Evolutionary conservation across 2,888 invertebrate genomes (phyloP).

Genomic region (Chorisops tibialis): DNA sequence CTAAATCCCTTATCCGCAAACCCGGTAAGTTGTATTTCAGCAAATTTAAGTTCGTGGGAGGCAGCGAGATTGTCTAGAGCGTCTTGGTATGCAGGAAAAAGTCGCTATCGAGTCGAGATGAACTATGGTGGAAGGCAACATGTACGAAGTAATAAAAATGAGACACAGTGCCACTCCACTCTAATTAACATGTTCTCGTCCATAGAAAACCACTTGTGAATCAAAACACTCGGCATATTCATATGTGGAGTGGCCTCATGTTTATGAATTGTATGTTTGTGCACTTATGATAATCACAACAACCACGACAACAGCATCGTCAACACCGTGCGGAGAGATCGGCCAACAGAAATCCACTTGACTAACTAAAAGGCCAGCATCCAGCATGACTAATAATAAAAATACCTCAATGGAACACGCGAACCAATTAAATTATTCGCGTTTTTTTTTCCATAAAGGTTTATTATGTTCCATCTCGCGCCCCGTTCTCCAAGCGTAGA

Average conservation of each 20-base stretch:
- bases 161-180: constrained; percentile 2
- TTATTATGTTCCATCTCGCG: constrained; percentile 3
- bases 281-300: constrained; percentile 30
- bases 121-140: no score
- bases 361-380: constrained; percentile 10
- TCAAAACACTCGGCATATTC: constrained; percentile 30
- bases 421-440: constrained; percentile 32
- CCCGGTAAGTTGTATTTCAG: no score
- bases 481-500: not conserved
- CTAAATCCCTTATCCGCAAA: no score
- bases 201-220: constrained; percentile 31
- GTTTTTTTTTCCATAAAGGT: not conserved
- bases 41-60: no score
- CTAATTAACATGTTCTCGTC: constrained; percentile 34
- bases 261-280: constrained; percentile 27
- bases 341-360: constrained; percentile 18
- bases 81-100: no score
- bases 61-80: no score
- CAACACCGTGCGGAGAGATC: constrained; percentile 10
- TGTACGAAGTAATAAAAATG: not conserved
- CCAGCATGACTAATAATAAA: constrained; percentile 33
- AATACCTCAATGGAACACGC: constrained; percentile 33
- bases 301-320: constrained; percentile 28
- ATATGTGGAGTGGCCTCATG: constrained; percentile 26
- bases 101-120: no score